Conservation (phyloP, 1,140 invertebrate genomes). For the Monochamus saltuarius region DNA sequence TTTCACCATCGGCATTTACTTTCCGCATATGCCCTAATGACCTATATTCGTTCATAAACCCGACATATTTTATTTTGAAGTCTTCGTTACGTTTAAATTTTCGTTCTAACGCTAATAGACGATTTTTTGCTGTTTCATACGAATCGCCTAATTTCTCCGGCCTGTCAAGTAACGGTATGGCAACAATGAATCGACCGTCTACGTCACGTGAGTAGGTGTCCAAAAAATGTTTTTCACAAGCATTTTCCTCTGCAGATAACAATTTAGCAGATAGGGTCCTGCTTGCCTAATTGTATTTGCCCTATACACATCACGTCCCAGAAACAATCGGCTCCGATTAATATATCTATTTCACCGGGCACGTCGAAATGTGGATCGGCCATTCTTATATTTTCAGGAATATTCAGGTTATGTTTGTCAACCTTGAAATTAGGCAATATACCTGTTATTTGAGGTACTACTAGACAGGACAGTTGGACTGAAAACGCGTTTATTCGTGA, state of each 20-base stretch:
- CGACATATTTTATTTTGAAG: too few species aligned
- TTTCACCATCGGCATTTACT: background rate
- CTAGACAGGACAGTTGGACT: background rate
- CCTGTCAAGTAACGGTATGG: too few species aligned
- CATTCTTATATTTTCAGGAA: conserved; percentile 7
- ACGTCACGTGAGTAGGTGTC: background rate
- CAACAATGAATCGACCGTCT: too few species aligned
- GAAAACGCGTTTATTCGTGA: too few species aligned
- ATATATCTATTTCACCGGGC: conserved; percentile 2
- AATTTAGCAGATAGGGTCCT: background rate
- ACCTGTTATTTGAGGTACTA: background rate
- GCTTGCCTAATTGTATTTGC: background rate
- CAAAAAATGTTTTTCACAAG: background rate
- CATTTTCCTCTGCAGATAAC: background rate
- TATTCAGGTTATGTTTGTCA: background rate
- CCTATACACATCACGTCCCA: background rate
- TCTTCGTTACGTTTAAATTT: too few species aligned
- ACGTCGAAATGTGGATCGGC: background rate
- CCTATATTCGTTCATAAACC: conserved; percentile 17
- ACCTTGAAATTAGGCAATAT: background rate
- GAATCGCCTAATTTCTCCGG: too few species aligned
- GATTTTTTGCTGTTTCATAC: too few species aligned
- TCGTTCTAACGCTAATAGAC: too few species aligned
- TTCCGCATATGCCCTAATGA: conserved; percentile 2
- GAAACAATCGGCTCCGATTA: conserved; percentile 1